Evolutionary conservation across 2,888 invertebrate genomes (phyloP).

Genomic region (Rhingia rostrata): DNA sequence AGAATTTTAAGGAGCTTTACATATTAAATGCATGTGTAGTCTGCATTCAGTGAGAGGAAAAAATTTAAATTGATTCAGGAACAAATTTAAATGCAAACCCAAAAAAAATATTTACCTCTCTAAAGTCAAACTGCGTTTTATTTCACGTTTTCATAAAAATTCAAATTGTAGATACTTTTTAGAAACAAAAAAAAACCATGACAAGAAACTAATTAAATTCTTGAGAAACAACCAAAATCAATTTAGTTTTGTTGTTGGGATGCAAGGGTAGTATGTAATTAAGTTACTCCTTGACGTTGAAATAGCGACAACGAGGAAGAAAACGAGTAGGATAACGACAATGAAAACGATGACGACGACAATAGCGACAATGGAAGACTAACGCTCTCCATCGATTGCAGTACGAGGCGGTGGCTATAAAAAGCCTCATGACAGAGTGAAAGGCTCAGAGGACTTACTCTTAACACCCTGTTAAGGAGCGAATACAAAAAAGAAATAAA

Average conservation of each 20-base stretch:
- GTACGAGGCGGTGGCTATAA: background rate
- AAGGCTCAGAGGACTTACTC: slow-evolving; percentile 8
- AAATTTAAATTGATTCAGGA: no score
- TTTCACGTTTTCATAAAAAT: background rate
- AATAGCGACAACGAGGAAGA: no score
- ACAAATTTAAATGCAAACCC: background rate
- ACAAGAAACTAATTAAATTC: slow-evolving; percentile 63
- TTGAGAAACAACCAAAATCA: slow-evolving; percentile 50
- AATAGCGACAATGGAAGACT: slow-evolving; percentile 19
- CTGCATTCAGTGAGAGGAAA: no score
- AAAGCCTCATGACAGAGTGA: slow-evolving; percentile 15
- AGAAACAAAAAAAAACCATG: background rate
- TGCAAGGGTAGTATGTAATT: slow-evolving; percentile 45
- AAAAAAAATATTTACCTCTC: background rate
- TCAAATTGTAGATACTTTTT: background rate
- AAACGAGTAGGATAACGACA: background rate
- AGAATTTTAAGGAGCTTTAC: no score
- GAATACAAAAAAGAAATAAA: background rate
- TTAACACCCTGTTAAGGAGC: background rate
- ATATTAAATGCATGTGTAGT: no score
- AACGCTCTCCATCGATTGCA: slow-evolving; percentile 38
- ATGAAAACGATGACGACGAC: background rate
- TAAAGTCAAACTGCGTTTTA: slow-evolving; percentile 13
- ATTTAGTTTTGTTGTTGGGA: slow-evolving; percentile 44
- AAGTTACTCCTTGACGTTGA: slow-evolving; percentile 45